phyloP scores from a whole-genome alignment of 2,797 vertebrate genomes.

The Meda fulgida region DNA sequence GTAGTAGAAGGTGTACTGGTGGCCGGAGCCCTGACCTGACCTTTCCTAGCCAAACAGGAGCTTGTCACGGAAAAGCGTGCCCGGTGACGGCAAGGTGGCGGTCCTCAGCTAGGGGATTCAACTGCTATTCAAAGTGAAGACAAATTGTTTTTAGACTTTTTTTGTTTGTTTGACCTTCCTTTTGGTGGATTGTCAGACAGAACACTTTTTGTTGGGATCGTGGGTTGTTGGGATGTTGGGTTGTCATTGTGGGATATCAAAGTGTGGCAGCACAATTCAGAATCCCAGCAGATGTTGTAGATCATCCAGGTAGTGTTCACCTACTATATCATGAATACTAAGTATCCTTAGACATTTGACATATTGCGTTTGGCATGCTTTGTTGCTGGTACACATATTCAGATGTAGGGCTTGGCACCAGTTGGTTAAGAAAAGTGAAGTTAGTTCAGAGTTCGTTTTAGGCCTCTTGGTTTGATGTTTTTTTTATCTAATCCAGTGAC shows the following conservation, averaged over 20 bases:
- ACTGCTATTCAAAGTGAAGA: background rate
- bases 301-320: background rate
- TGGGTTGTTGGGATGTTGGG: too few relatives aligned
- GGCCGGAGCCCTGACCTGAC: too few relatives aligned
- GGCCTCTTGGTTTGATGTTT: constrained; percentile 8
- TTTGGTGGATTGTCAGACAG: background rate
- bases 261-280: background rate
- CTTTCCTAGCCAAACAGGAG: too few relatives aligned
- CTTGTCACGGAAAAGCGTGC: too few relatives aligned
- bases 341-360: constrained; percentile 9
- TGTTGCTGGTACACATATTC: background rate
- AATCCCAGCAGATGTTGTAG: background rate
- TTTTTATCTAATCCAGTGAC: constrained; percentile 18
- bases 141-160: background rate
- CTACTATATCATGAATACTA: background rate
- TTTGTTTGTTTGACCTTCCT: background rate
- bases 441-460: constrained; percentile 6
- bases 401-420: background rate
- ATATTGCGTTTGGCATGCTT: constrained; percentile 9
- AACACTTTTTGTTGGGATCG: background rate
- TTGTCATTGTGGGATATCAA: background rate
- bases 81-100: too few relatives aligned
- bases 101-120: background rate
- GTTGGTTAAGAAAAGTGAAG: constrained; percentile 17
- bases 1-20: too few relatives aligned